These are phyloP conservation scores for Tachypleus tridentatus DNA, from an alignment of 1,140 invertebrate genomes.

Conservation along the genomic window DNA sequence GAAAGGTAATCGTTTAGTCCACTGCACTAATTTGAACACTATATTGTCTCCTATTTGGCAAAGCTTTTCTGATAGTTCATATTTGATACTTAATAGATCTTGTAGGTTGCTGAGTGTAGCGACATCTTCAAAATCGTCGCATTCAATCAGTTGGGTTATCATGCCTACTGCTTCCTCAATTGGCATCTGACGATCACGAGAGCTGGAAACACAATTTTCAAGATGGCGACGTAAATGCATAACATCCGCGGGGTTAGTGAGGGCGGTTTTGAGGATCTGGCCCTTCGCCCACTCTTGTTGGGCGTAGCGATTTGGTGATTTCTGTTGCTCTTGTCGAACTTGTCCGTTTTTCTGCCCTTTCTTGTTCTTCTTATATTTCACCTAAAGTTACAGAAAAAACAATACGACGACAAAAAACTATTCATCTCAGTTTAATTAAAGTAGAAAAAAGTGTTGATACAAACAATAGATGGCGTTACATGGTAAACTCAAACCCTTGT, in stretches of 20 bases:
- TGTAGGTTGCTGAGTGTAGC: constrained; percentile 51
- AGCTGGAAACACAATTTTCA: constrained; percentile 72
- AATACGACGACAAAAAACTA: constrained; percentile 7
- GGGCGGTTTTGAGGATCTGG: constrained; percentile 82
- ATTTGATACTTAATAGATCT: constrained; percentile 14
- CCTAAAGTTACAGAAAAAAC: constrained; percentile 39
- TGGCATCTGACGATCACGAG: constrained; percentile 52
- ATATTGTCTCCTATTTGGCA: constrained; percentile 38
- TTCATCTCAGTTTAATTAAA: background rate
- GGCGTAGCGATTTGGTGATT: constrained; percentile 3
- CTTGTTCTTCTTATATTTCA: constrained; percentile 97
- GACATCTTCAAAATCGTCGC: constrained; percentile 90
- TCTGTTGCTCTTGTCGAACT: constrained; percentile 13
- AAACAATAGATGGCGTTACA: too few relatives aligned
- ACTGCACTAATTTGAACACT: constrained; percentile 92
- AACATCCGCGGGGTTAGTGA: constrained; percentile 85
- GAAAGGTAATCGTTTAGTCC: constrained; percentile 95
- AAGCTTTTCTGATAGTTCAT: constrained; percentile 15
- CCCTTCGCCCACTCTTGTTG: constrained; percentile 36
- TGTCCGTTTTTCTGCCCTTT: constrained; percentile 45
- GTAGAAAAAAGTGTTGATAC: background rate
- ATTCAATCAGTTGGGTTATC: constrained; percentile 55
- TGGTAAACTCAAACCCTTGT: too few relatives aligned
- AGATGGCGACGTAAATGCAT: constrained; percentile 72
- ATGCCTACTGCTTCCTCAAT: constrained; percentile 13